Conservation (phyloP, 2,888 invertebrate species). For the Acleris laterana region DNA sequence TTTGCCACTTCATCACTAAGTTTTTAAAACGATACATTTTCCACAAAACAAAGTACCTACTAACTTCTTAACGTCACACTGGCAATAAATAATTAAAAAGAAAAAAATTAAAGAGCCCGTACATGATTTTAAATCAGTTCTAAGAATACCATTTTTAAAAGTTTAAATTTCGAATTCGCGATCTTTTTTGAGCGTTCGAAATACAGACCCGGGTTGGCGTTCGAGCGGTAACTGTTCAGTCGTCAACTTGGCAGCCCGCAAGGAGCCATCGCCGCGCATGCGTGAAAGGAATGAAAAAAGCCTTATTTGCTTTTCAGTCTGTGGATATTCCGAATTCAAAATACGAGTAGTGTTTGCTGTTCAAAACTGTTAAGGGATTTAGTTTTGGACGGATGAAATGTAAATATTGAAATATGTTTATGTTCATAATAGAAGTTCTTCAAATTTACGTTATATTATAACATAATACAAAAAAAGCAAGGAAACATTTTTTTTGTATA, state of each 20-base stretch:
- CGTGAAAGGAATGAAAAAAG: conserved; percentile 15
- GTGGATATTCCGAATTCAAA: conserved; percentile 18
- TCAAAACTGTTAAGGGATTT: background rate
- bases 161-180: conserved; percentile 20
- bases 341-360: conserved; percentile 3
- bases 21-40: conserved; percentile 52
- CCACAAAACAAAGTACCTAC: conserved; percentile 40
- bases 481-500: too few relatives aligned
- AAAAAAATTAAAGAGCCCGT: background rate
- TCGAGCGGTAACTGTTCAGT: conserved; percentile 26
- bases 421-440: too few relatives aligned
- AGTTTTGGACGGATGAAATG: background rate
- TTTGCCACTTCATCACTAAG: conserved; percentile 68
- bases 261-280: conserved; percentile 27
- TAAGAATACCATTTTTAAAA: conserved; percentile 9
- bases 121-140: background rate
- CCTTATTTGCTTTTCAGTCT: conserved; percentile 15
- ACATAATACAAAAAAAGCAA: too few relatives aligned
- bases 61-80: conserved; percentile 8
- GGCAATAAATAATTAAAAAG: background rate
- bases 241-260: conserved; percentile 14
- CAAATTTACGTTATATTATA: too few relatives aligned
- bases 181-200: conserved; percentile 13
- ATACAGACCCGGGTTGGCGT: conserved; percentile 16
- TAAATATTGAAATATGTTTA: too few relatives aligned